Percentiles rank a stretch among this genome's conserved stretches.
phyloP scores from a whole-genome alignment of 2,113 vertebrate genomes.

The Lagopus leucura region DNA sequence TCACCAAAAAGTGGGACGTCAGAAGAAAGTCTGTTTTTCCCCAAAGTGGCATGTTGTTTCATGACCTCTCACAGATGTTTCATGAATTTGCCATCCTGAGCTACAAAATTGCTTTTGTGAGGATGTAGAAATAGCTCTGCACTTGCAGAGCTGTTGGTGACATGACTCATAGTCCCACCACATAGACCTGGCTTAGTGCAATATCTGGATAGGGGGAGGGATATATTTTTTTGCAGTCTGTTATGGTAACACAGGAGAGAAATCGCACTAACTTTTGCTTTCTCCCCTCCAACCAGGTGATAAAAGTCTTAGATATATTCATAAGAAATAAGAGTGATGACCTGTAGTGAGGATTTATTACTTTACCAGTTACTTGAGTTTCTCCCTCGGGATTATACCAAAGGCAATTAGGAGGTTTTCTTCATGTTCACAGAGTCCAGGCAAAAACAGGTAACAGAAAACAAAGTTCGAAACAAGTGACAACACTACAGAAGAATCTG shows the following conservation, averaged over 20 bases:
- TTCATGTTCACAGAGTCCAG: background rate
- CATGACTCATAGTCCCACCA: conserved; percentile 3
- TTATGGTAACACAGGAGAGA: conserved; percentile 19
- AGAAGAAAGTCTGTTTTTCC: conserved; percentile 39
- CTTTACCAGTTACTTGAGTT: conserved; percentile 45
- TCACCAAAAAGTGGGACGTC: background rate
- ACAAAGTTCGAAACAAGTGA: background rate
- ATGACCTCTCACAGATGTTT: conserved; percentile 54
- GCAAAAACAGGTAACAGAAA: conserved; percentile 32
- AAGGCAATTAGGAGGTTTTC: background rate
- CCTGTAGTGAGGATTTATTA: conserved; percentile 47
- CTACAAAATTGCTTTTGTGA: conserved; percentile 44
- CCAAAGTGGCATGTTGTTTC: conserved; percentile 15
- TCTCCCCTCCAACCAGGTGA: background rate
- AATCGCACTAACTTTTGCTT: background rate
- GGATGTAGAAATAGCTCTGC: conserved; percentile 33
- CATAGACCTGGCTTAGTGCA: conserved; percentile 2
- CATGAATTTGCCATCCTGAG: conserved; percentile 36
- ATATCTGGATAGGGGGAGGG: background rate
- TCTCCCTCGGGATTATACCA: conserved; percentile 16
- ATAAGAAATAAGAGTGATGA: conserved; percentile 49
- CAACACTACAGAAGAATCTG: background rate
- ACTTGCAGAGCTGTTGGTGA: conserved; percentile 46
- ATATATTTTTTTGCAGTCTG: background rate
- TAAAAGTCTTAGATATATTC: background rate